Evolutionary conservation across 2,113 vertebrate species (phyloP).

Genomic region (Xenopus tropicalis): UCB_Xtro_10.0 CM004451.2:39110001-39110500

Average conservation of each 20-base stretch:
- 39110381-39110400: no score
- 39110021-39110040: slow-evolving; percentile 46
- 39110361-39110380: no score
- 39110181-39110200: slow-evolving; percentile 55
- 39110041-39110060: slow-evolving; percentile 49
- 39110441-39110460: no score
- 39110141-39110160: slow-evolving; percentile 32
- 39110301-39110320: no score
- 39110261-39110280: neutral
- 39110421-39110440: no score
- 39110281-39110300: no score
- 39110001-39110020: slow-evolving; percentile 40
- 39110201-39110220: slow-evolving; percentile 51
- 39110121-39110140: slow-evolving; percentile 33
- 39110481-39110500: no score
- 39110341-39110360: no score
- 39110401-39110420: no score
- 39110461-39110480: no score
- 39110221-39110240: slow-evolving; percentile 22
- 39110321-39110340: no score
- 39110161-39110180: slow-evolving; percentile 31
- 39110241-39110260: neutral
- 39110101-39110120: slow-evolving; percentile 44
- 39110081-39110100: slow-evolving; percentile 51
- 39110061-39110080: slow-evolving; percentile 53